phyloP scores from a whole-genome alignment of 1,140 invertebrate genomes.

The Bicyclus anynana region DNA sequence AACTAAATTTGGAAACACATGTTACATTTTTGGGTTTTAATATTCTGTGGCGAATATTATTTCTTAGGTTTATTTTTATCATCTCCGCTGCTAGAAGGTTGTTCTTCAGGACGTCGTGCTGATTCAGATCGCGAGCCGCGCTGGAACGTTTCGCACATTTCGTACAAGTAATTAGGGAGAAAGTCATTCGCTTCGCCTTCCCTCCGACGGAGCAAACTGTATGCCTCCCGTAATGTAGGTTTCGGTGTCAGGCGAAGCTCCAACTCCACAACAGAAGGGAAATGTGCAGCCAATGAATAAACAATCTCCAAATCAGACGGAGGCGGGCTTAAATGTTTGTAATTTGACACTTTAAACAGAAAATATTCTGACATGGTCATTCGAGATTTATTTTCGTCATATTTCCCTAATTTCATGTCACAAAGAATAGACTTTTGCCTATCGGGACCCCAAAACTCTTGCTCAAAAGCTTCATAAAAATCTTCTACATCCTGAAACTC shows the following conservation, averaged over 20 bases:
- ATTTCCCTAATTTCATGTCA: slow-evolving; percentile 69
- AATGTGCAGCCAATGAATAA: slow-evolving; percentile 69
- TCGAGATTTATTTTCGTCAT: slow-evolving; percentile 48
- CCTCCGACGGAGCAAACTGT: slow-evolving; percentile 58
- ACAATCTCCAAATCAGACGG: slow-evolving; percentile 70
- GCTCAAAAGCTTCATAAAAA: slow-evolving; percentile 62
- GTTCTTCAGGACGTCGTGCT: slow-evolving; percentile 38
- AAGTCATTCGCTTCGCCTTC: slow-evolving; percentile 63
- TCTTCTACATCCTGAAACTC: slow-evolving; percentile 55
- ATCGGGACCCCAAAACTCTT: slow-evolving; percentile 66
- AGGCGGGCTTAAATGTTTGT: slow-evolving; percentile 60
- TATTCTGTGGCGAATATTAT: neutral
- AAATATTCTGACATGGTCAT: slow-evolving; percentile 71
- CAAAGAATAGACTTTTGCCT: slow-evolving; percentile 64
- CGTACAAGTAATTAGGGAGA: slow-evolving; percentile 69
- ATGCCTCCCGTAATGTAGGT: slow-evolving; percentile 64
- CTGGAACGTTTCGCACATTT: slow-evolving; percentile 70
- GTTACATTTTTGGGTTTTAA: no score
- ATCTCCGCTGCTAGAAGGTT: slow-evolving; percentile 9
- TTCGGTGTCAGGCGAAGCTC: slow-evolving; percentile 65
- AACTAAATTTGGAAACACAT: no score
- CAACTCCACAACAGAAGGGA: slow-evolving; percentile 62
- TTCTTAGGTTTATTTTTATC: slow-evolving; percentile 12
- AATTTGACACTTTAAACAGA: slow-evolving; percentile 66
- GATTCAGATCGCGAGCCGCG: slow-evolving; percentile 55